Evolutionary conservation across 1,140 invertebrate genomes (phyloP).

Genomic region (Meteorus sp.): DNA sequence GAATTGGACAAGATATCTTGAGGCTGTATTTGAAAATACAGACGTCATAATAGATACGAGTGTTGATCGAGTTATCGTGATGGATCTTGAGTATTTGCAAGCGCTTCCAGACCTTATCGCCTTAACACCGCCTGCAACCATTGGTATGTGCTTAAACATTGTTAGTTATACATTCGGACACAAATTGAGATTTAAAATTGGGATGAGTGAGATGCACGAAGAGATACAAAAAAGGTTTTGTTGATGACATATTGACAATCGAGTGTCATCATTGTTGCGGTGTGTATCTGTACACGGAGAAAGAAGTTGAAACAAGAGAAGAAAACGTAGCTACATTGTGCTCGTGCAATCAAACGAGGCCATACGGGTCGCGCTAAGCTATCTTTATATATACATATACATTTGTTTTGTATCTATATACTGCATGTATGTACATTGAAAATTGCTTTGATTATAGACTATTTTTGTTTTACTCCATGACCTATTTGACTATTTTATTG

Average conservation of each 20-base stretch:
- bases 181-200: too few relatives aligned
- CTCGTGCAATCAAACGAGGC: slow-evolving; percentile 35
- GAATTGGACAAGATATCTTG: slow-evolving; percentile 70
- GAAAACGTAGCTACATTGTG: slow-evolving; percentile 1
- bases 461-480: background rate
- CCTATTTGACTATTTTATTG: slow-evolving; percentile 32
- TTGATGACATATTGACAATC: background rate
- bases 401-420: background rate
- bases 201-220: too few relatives aligned
- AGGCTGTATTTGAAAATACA: slow-evolving; percentile 63
- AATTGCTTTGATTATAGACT: background rate
- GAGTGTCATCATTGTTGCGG: background rate
- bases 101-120: slow-evolving; percentile 60
- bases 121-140: slow-evolving; percentile 56
- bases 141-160: slow-evolving; percentile 56
- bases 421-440: background rate
- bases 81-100: slow-evolving; percentile 66
- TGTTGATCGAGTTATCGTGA: slow-evolving; percentile 62
- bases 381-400: slow-evolving; percentile 31
- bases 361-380: slow-evolving; percentile 37
- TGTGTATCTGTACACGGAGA: background rate
- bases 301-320: slow-evolving; percentile 24
- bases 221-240: too few relatives aligned
- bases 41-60: slow-evolving; percentile 59
- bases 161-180: too few relatives aligned